These are phyloP conservation scores for Brevipalpus yothersi DNA, from an alignment of 1,140 invertebrate species.

Conservation along the genomic window DNA sequence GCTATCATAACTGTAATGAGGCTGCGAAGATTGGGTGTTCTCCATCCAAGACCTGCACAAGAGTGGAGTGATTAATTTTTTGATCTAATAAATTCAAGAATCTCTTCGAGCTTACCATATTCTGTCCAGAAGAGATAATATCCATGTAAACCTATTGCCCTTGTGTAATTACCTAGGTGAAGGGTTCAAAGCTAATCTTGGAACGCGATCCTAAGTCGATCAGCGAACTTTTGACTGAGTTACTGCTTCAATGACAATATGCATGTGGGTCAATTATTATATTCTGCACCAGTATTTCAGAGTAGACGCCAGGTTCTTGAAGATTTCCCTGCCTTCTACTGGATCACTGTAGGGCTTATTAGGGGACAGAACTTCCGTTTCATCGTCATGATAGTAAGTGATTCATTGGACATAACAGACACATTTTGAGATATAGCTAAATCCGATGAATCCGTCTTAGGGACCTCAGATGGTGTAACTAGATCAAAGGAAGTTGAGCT, in stretches of 20 bases:
- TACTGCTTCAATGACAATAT: slow-evolving; percentile 31
- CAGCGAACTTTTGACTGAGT: slow-evolving; percentile 23
- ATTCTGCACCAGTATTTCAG: slow-evolving; percentile 29
- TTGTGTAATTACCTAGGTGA: slow-evolving; percentile 19
- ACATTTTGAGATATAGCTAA: too few species aligned
- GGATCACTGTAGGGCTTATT: slow-evolving; percentile 23
- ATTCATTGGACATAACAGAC: slow-evolving; percentile 14
- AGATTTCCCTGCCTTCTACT: slow-evolving; percentile 26
- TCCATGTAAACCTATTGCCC: neutral
- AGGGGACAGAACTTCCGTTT: slow-evolving; percentile 11
- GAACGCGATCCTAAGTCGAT: slow-evolving; percentile 22
- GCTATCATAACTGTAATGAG: neutral
- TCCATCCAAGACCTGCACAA: slow-evolving; percentile 4
- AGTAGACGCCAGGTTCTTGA: slow-evolving; percentile 34
- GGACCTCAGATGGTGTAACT: too few species aligned
- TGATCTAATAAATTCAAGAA: too few species aligned
- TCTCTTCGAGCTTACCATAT: neutral
- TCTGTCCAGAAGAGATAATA: neutral
- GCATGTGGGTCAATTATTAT: slow-evolving; percentile 32
- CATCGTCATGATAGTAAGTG: slow-evolving; percentile 23
- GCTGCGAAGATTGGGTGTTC: neutral
- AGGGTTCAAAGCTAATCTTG: slow-evolving; percentile 25
- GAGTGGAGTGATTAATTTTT: too few species aligned
- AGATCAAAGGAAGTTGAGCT: too few species aligned
- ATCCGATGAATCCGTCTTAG: too few species aligned